Evolutionary conservation across 1,140 invertebrate genomes (phyloP), one percentile per base, ranked within the genome.

Genomic region (Ceratina australensis): DNA sequence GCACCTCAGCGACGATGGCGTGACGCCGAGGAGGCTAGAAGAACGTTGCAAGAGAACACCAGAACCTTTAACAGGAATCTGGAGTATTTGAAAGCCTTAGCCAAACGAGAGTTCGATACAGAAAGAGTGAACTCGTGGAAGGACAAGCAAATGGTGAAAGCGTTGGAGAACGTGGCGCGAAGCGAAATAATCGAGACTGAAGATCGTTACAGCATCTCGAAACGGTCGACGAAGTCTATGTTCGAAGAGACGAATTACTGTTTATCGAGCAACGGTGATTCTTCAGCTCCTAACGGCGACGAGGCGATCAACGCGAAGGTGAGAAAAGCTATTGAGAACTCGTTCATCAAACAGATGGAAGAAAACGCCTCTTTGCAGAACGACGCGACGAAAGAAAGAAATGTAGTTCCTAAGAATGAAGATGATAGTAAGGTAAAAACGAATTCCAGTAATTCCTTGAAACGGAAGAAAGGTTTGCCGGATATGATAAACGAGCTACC

Each of bases 291-390:
- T 1, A 26, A 49, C 26, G 81, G 75, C 0, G 72, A 87, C 12
- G 82, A 87, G n/a, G 59, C 54, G 4, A 68, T 89, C 26, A 89
- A 88, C 54, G 86, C 87, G 0, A 89, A 90, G 71, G 88, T 92
- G 1, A 81, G 90, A 20, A 88, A 88, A 63, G 87, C 89, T 0
- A 92, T 92, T n/a, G 91, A 92, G 52, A 90, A 90, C 61, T 91
- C 90, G 0, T 91, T 92, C 16, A 90, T 90, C n/a, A 89, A 89
- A 49, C 91, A 92, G 56, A 89, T 92, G 89, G 88, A 92, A 47
- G 88, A 89, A 26, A 87, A 81, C 42, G 79, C 80, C 4, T 59
- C 66, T 2, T 15, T 73, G n/a, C 33, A 56, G 13, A n/a, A 15
- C 10, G 57, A 3, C 13, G 18, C 16, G 13, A 63, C 64, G 26